Conservation (phyloP, 1,140 invertebrate genomes). For the Schmidtea mediterranea region DNA sequence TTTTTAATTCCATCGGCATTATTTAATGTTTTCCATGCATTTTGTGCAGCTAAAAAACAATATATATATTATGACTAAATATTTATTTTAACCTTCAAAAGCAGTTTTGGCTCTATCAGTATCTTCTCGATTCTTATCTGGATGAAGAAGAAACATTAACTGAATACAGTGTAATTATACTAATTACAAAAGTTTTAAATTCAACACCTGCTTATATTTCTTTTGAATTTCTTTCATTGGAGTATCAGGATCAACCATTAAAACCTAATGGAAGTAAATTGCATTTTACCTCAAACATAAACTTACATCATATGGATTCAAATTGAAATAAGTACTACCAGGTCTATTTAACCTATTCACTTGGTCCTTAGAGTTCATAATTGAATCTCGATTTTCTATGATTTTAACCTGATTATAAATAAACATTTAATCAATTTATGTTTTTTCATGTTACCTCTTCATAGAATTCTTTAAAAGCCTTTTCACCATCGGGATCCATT, state of each 20-base stretch:
- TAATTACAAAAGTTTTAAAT: conserved; percentile 12
- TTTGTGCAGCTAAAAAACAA: conserved; percentile 42
- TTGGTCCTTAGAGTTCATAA: conserved; percentile 3
- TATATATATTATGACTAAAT: too few species aligned
- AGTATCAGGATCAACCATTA: conserved; percentile 68
- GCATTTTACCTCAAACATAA: too few species aligned
- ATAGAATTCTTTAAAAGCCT: too few species aligned
- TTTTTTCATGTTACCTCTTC: too few species aligned
- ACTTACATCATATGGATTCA: conserved; percentile 4
- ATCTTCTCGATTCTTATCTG: conserved; percentile 89
- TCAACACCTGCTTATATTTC: conserved; percentile 51
- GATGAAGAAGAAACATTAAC: conserved; percentile 88
- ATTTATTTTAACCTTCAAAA: conserved; percentile 26
- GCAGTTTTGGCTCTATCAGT: conserved; percentile 60
- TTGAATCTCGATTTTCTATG: conserved; percentile 1
- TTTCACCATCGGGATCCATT: too few species aligned
- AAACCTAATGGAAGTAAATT: conserved; percentile 27
- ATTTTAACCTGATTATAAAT: neutral
- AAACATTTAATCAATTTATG: too few species aligned
- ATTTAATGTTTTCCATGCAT: conserved; percentile 78
- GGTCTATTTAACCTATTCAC: conserved; percentile 2
- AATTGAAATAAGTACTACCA: conserved; percentile 5
- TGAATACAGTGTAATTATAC: conserved; percentile 19
- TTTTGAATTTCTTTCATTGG: conserved; percentile 72
- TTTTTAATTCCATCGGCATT: conserved; percentile 71